A percentile compares a stretch with the other conserved stretches of the same genome.
These are phyloP conservation scores for Drosophila phalerata DNA, from an alignment of 2,888 invertebrate species.

Conservation along the genomic window DNA sequence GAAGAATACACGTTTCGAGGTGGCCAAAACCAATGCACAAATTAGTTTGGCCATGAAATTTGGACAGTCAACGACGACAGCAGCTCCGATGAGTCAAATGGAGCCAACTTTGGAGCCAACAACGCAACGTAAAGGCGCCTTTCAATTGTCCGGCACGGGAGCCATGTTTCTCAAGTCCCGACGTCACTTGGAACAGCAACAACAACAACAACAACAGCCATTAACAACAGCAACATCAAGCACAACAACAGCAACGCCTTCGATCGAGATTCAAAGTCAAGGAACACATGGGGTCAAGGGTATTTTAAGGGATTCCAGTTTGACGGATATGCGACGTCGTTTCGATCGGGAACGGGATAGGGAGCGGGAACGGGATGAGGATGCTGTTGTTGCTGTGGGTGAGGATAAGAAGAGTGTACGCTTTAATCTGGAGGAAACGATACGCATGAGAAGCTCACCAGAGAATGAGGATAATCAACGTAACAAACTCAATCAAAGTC, in stretches of 20 bases:
- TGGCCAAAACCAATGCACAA: slow-evolving; percentile 81
- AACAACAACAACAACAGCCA: slow-evolving; percentile 53
- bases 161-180: slow-evolving; percentile 89
- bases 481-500: slow-evolving; percentile 72
- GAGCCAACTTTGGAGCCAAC: slow-evolving; percentile 70
- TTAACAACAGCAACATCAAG: slow-evolving; percentile 30
- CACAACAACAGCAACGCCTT: background rate
- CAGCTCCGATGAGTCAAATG: background rate
- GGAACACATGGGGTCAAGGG: slow-evolving; percentile 86
- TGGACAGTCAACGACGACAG: slow-evolving; percentile 14
- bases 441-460: slow-evolving; percentile 64
- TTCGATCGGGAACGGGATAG: slow-evolving; percentile 51
- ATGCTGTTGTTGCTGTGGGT: background rate
- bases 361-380: slow-evolving; percentile 57
- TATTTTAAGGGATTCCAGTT: slow-evolving; percentile 88
- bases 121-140: slow-evolving; percentile 50
- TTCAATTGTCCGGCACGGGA: slow-evolving; percentile 87
- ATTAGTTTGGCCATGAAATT: slow-evolving; percentile 81
- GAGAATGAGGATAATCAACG: slow-evolving; percentile 76
- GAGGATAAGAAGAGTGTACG: slow-evolving; percentile 92
- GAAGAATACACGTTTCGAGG: slow-evolving; percentile 83
- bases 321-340: slow-evolving; percentile 83
- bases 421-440: slow-evolving; percentile 86
- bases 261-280: slow-evolving; percentile 4
- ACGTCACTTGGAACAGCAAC: slow-evolving; percentile 63